A percentile compares a stretch with the other conserved stretches of the same genome.
phyloP scores from a whole-genome alignment of 2,113 vertebrate species.

The Amblyornis subalaris region DNA sequence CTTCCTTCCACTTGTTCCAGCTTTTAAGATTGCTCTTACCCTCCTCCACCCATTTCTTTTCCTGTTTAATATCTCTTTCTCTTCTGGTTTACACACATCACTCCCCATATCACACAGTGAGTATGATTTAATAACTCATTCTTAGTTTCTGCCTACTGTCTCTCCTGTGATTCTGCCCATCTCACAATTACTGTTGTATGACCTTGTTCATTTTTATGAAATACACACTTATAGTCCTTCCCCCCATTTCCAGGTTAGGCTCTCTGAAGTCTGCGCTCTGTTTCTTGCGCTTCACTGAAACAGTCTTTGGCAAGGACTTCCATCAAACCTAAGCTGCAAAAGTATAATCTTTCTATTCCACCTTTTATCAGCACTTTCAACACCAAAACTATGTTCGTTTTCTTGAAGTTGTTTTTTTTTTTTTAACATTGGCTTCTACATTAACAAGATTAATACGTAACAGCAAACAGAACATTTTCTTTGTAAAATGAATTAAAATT shows the following conservation, averaged over 20 bases:
- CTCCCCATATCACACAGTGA: neutral
- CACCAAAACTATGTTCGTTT: neutral
- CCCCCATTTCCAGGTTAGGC: accelerated
- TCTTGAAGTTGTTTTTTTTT: neutral
- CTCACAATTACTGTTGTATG: neutral
- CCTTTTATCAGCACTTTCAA: neutral
- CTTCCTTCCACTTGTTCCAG: neutral
- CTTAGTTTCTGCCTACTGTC: neutral
- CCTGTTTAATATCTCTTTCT: neutral
- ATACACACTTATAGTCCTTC: neutral
- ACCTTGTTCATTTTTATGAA: neutral
- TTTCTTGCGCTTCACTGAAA: neutral
- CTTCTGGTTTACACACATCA: neutral
- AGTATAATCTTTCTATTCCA: neutral
- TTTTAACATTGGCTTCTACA: neutral
- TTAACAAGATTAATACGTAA: neutral
- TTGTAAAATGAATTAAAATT: neutral
- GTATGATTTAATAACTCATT: neutral
- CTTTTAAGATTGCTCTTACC: neutral
- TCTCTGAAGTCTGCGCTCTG: neutral
- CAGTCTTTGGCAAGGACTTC: neutral
- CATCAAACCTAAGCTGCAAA: neutral
- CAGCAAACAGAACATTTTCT: neutral
- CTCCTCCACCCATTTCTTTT: neutral
- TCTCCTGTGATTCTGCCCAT: neutral